phyloP scores from a whole-genome alignment of 1,140 invertebrate genomes.

The Apis dorsata region DNA sequence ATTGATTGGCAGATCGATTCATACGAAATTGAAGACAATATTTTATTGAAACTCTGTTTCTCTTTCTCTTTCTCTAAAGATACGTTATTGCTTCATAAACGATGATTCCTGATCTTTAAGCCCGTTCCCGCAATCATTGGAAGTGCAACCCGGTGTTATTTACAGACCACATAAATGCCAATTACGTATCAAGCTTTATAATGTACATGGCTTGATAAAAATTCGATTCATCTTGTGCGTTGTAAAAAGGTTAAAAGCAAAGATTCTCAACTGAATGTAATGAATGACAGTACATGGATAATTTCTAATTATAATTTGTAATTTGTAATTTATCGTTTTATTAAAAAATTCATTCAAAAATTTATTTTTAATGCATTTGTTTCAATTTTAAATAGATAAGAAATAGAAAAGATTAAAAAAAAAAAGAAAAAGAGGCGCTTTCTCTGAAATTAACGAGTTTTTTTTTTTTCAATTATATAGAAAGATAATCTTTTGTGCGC shows the following conservation, averaged over 20 bases:
- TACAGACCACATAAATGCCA: conserved; percentile 17
- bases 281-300: background rate
- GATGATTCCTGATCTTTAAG: conserved; percentile 31
- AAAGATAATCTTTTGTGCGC: too few relatives aligned
- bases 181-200: background rate
- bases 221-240: background rate
- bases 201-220: background rate
- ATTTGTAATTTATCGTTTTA: too few relatives aligned
- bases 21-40: conserved; percentile 22
- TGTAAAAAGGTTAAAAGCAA: background rate
- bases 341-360: too few relatives aligned
- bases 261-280: too few relatives aligned
- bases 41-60: background rate
- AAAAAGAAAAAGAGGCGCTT: too few relatives aligned
- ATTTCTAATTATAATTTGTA: too few relatives aligned
- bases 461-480: too few relatives aligned
- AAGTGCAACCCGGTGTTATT: conserved; percentile 15
- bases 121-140: background rate
- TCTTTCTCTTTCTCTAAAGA: too few relatives aligned
- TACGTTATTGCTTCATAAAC: conserved; percentile 26
- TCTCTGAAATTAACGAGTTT: too few relatives aligned
- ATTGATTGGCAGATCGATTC: conserved; percentile 24
- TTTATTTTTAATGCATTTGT: too few relatives aligned
- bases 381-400: too few relatives aligned
- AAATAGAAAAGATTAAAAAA: too few relatives aligned